A percentile compares a stretch with the other conserved stretches of the same genome.
Conservation (phyloP, 2,797 vertebrate genomes). For the Tamandua tetradactyla region DNA sequence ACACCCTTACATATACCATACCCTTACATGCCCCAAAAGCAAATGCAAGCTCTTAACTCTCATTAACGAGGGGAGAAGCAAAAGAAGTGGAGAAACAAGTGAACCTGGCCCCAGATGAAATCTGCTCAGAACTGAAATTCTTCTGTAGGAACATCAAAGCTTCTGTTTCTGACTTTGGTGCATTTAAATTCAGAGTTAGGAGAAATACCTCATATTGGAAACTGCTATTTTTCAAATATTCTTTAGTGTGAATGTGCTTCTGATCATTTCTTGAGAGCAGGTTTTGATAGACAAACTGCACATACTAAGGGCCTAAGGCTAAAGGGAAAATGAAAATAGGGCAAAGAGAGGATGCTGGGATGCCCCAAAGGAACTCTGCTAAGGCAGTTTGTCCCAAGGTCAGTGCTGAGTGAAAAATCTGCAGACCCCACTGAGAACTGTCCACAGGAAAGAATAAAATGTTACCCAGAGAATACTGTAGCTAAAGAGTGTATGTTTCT, state of each 20-base stretch:
- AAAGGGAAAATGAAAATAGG: not conserved
- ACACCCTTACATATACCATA: not conserved
- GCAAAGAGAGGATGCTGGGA: not conserved
- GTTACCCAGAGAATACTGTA: not conserved
- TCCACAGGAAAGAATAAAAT: not conserved
- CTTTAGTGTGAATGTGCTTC: not conserved
- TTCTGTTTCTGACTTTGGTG: not conserved
- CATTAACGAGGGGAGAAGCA: accelerated
- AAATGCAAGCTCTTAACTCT: not conserved
- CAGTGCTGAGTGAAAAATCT: not conserved
- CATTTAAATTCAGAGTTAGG: not conserved
- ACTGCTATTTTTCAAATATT: not conserved
- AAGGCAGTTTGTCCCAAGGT: not conserved
- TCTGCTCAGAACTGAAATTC: not conserved
- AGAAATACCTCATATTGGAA: not conserved
- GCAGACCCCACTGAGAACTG: not conserved
- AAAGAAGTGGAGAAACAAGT: no score
- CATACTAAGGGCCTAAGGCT: not conserved
- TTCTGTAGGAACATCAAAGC: not conserved
- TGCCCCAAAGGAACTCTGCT: not conserved
- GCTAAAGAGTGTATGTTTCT: not conserved
- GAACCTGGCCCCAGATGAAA: not conserved
- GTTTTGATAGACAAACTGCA: not conserved
- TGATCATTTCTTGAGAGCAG: conserved; percentile 19
- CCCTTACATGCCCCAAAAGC: not conserved